phyloP scores from a whole-genome alignment of 2,113 vertebrate genomes.

The Equus quagga region DNA sequence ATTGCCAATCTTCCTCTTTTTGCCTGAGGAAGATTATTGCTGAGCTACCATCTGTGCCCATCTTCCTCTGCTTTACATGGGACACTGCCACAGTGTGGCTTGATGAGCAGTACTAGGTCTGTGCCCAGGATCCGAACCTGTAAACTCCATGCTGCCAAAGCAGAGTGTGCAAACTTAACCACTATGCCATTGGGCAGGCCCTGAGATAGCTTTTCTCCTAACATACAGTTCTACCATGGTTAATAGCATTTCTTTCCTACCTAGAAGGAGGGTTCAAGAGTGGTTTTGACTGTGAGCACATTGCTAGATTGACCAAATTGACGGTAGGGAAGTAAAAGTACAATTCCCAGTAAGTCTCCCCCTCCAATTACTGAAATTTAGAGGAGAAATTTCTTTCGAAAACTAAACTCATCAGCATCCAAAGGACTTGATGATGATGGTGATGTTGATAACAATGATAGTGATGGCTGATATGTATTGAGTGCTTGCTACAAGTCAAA shows the following conservation, averaged over 20 bases:
- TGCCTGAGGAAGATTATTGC: too few relatives aligned
- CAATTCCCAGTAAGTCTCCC: neutral
- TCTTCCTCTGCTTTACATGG: too few relatives aligned
- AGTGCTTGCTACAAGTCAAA: neutral
- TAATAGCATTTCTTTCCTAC: neutral
- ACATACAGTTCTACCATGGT: neutral
- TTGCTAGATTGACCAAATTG: neutral
- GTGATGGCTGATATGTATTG: neutral
- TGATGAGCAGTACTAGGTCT: too few relatives aligned
- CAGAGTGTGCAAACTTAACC: too few relatives aligned
- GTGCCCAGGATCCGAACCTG: too few relatives aligned
- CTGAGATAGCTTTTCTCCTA: neutral
- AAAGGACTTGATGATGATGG: neutral
- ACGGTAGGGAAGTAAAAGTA: neutral
- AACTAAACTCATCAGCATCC: neutral
- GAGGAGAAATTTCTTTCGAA: neutral
- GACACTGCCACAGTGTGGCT: too few relatives aligned
- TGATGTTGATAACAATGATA: neutral
- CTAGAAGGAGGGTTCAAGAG: neutral
- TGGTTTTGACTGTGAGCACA: neutral
- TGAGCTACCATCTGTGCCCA: too few relatives aligned
- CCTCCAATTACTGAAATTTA: neutral
- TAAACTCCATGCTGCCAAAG: too few relatives aligned
- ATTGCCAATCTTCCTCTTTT: too few relatives aligned
- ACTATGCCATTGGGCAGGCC: too few relatives aligned